These are phyloP conservation scores for Aythya baeri DNA, from an alignment of 2,113 vertebrate genomes.

Conservation along the genomic window DNA sequence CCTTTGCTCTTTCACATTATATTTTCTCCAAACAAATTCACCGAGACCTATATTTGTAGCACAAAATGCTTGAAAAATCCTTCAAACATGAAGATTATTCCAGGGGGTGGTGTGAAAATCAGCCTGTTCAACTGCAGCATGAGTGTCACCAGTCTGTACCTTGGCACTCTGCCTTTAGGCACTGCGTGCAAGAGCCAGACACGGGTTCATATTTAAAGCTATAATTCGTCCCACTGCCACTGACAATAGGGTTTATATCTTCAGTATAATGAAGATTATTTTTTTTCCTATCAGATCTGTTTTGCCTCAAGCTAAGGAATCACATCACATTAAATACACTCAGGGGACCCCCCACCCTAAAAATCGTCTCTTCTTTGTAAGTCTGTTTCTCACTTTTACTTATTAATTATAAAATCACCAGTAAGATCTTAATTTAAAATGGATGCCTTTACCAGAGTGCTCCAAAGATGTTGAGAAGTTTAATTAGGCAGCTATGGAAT, in stretches of 20 bases:
- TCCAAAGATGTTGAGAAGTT: background rate
- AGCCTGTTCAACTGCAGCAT: constrained; percentile 2
- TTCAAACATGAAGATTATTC: background rate
- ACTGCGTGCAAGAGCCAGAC: background rate
- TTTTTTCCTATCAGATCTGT: background rate
- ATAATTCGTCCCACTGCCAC: constrained; percentile 15
- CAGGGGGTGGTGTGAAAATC: constrained; percentile 55
- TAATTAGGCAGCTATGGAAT: background rate
- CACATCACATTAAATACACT: background rate
- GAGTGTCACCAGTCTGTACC: constrained; percentile 29
- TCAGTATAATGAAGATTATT: background rate
- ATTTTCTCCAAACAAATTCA: constrained; percentile 32
- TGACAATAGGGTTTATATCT: background rate
- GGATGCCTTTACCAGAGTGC: background rate
- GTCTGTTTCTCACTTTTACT: background rate
- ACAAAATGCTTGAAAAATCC: background rate
- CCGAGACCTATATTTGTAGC: constrained; percentile 21
- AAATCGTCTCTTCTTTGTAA: background rate
- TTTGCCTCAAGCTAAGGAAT: background rate
- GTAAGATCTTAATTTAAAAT: background rate
- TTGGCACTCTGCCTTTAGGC: constrained; percentile 43
- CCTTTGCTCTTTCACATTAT: background rate
- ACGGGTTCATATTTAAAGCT: constrained; percentile 34
- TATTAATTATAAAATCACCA: background rate
- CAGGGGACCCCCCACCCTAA: background rate